Evolutionary conservation across 2,888 invertebrate genomes (phyloP), one percentile per base, ranked within the genome.

Genomic region (Cylloceria caligata): DNA sequence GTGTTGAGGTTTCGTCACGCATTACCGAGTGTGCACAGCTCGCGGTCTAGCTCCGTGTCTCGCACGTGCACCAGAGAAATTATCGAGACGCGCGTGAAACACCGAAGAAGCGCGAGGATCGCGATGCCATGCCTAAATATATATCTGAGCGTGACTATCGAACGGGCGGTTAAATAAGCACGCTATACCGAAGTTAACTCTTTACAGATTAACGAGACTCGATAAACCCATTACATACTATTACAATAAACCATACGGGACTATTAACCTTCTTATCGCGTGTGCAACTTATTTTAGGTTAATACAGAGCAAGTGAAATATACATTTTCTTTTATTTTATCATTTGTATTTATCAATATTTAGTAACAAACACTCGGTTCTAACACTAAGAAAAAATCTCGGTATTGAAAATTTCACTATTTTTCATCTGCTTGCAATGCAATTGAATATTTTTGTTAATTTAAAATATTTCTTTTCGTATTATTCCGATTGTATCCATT

Each of bases 1-100:
- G n/a, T n/a, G n/a, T n/a, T n/a, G n/a, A n/a, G n/a, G n/a, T n/a
- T n/a, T n/a, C n/a, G n/a, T n/a, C n/a, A n/a, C n/a, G n/a, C n/a
- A n/a, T n/a, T n/a, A n/a, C n/a, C n/a, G n/a, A 87, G 83, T 87
- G 83, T 85, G 81, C 57, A 57, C 0, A 36, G 60, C 60, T 16
- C 36, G 30, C n/a, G 30, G 9, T 34, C 60, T 34, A 3, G 16
- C 36, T 16, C n/a, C 34, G 2, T 16, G 7, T 16, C 57, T 30
- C 57, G 30, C 57, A 6, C 60, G 57, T 34, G 34, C 34, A 13
- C 55, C 16, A 39, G 42, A 13, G 57, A 71, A 57, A 57, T 42
- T 39, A n/a, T 71, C 42, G 71, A 39, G 71, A 24, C 27, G 52
- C 52, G 68, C 24, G 71, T 42, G 42, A 57, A 57, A 24, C 60